Base-by-base conservation (phyloP, 2,888 invertebrate species). In the Serripes groenlandicus region DNA sequence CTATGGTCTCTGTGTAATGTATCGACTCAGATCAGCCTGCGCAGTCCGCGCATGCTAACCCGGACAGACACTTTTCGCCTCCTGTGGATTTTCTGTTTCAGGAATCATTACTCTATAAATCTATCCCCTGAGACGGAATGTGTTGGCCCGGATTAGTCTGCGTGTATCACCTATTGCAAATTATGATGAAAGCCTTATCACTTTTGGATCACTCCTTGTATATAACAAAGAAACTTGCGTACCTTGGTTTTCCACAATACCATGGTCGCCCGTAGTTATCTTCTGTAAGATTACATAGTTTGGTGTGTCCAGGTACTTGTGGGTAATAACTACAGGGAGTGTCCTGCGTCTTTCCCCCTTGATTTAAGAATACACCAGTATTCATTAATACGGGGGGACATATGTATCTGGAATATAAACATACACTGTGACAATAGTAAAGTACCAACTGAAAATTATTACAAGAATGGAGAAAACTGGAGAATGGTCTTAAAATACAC, bases 221-320 rank as follows among this genome's bases (percentile, higher is more conserved):
- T 42, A 42, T 42, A 42, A 52, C 3, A 52, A 23, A 52, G 4
- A 4, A 7, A n/a, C n/a, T 42, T 58, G 4, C 7, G 34, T 32
- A 54, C 56, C 71, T 71, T n/a, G 71, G 71, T 35, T 71, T 71
- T n/a, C 56, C 71, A 34, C 71, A 71, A 26, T 71, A 71, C 71
- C 71, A 71, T 3, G 71, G 71, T 21, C 52, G 49, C 15, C 71
- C 56, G 35, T 54, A 71, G 71, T 71, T 71, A 28, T 32, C 56
- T 1, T 30, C 32, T 4, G 71, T 71, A 26, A 71, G 15, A 35
- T 71, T 71, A 56, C 71, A 71, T 5, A 71, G 11, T 15, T 30
- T 35, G 15, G 49, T 21, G 35, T 71, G 26, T 7, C 56, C 71
- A 23, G 71, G 56, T 3, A 71, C 35, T 23, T 71, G 54, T 1